Conservation (phyloP, 2,888 invertebrate species). For the Eupithecia pulchellata region DNA sequence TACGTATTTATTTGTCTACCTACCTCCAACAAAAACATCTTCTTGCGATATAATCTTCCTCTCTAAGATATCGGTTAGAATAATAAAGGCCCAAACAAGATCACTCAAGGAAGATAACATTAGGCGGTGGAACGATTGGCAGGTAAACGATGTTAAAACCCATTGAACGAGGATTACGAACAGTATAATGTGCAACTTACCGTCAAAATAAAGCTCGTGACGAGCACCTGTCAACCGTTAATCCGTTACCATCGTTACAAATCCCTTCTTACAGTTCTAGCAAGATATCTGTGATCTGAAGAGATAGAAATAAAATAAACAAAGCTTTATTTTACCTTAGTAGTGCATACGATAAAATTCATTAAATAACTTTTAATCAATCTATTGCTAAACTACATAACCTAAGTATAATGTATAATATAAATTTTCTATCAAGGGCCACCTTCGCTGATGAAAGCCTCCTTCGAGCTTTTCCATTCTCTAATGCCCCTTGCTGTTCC, state of each 20-base stretch:
- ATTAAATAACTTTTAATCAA: too few species aligned
- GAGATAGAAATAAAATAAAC: too few species aligned
- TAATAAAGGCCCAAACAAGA: background rate
- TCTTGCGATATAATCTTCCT: background rate
- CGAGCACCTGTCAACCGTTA: slow-evolving; percentile 19
- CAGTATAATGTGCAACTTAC: slow-evolving; percentile 12
- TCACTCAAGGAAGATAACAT: background rate
- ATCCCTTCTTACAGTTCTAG: slow-evolving; percentile 13
- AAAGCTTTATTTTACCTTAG: too few species aligned
- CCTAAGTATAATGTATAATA: too few species aligned
- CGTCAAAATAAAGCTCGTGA: slow-evolving; percentile 28
- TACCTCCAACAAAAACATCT: background rate
- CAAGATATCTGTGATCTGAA: background rate
- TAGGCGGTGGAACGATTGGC: slow-evolving; percentile 1
- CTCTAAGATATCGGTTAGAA: background rate
- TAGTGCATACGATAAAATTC: too few species aligned
- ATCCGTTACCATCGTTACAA: slow-evolving; percentile 17
- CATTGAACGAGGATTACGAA: slow-evolving; percentile 13
- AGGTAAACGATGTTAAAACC: slow-evolving; percentile 21
- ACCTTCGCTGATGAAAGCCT: too few species aligned
- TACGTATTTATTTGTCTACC: too few species aligned
- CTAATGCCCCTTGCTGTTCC: too few species aligned
- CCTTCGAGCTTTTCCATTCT: too few species aligned
- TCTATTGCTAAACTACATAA: too few species aligned
- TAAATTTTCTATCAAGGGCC: too few species aligned